phyloP scores from a whole-genome alignment of 2,888 invertebrate genomes.

The Argyresthia goedartella region DNA sequence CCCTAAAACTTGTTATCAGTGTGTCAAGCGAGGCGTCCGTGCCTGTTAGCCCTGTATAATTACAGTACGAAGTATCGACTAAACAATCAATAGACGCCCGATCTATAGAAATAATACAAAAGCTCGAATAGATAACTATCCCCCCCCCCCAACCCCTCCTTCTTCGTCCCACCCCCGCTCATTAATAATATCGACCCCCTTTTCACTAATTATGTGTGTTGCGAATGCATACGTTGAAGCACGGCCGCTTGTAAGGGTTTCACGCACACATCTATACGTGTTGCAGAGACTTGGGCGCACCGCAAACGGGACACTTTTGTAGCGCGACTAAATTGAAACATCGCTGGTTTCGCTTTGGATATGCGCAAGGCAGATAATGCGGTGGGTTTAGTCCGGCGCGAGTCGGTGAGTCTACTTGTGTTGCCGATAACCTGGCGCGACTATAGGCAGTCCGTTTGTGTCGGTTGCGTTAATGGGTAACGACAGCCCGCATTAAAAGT shows the following conservation, averaged over 20 bases:
- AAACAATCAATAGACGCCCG: constrained; percentile 58
- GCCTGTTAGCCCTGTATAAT: constrained; percentile 58
- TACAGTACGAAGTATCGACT: constrained; percentile 61
- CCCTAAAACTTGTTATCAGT: constrained; percentile 43
- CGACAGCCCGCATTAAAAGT: constrained; percentile 52
- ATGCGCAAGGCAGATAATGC: too few species aligned
- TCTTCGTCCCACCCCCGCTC: constrained; percentile 39
- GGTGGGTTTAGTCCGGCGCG: too few species aligned
- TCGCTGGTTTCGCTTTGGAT: too few species aligned
- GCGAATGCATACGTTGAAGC: constrained; percentile 53
- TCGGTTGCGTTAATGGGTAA: constrained; percentile 29
- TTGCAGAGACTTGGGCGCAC: background rate
- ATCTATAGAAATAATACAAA: constrained; percentile 65
- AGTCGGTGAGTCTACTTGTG: background rate
- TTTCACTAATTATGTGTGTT: constrained; percentile 69
- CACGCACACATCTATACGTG: constrained; percentile 19
- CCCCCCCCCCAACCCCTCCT: constrained; percentile 24
- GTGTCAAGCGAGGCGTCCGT: constrained; percentile 62
- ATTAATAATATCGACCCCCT: constrained; percentile 68
- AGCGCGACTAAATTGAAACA: too few species aligned
- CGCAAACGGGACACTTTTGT: background rate
- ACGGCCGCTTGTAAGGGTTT: constrained; percentile 15
- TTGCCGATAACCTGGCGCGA: background rate
- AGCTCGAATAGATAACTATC: constrained; percentile 63
- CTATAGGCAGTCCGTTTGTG: background rate